Base-by-base conservation (phyloP, 2,888 invertebrate species). In the Prenolepis imparis region DNA sequence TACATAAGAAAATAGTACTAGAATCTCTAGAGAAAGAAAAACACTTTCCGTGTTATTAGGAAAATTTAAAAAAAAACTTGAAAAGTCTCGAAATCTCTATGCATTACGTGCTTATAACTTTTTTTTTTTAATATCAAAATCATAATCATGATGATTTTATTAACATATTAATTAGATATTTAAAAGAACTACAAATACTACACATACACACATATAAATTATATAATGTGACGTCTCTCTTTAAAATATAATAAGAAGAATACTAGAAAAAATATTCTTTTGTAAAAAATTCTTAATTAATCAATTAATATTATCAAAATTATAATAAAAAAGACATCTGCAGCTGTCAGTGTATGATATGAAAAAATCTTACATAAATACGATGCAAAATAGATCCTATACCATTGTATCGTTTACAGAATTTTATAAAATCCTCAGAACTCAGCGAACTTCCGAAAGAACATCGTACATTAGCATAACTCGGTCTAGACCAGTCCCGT, bases 401-500 rank as follows among this genome's bases (percentile, higher is more conserved):
- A 57, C 21, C 15, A 12, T 3, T 48, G 32, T 18, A 36, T 18
- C 44, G 44, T 36, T 68, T 68, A 39, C n/a, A 28, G 52, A 39
- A 9, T 72, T 70, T 67, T 28, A 59, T 32, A 32, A 41, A 68
- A 57, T 66, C 12, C n/a, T 52, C 41, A 28, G 41, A 72, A 59
- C 32, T 72, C 59, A 11, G 24, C 39, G 12, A 72, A 72, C 32
- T 72, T 44, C 72, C 72, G 72, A 72, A 78, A 36, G 57, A 59
- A 77, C 68, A 55, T 67, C 36, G 32, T 21, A 32, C 70, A 70
- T 78, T 70, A 72, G 41, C 72, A 80, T 59, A 72, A 59, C 72
- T 59, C 44, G 59, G 32, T 21, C 44, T 41, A 55, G 77, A 41
- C 59, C 39, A 44, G 12, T 72, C 72, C 72, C 72, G 78, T 72